Base-by-base conservation (phyloP, 2,797 vertebrate genomes). In the Melanotaenia maccullochi region DNA sequence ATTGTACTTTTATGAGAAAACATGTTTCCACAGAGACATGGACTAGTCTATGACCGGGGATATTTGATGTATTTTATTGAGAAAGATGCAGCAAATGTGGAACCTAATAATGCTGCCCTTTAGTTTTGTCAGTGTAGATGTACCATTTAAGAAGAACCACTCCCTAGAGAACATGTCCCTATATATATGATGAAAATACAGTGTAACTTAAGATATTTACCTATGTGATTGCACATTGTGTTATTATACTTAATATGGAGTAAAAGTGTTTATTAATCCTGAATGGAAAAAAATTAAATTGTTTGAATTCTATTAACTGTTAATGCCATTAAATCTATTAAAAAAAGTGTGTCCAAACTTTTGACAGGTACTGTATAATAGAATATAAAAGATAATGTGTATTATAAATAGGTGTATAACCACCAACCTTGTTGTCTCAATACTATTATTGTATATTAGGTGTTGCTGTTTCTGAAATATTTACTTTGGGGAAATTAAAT, bases 401-500 rank as follows among this genome's bases (percentile, higher is more conserved):
- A 42, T 42, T 42, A 42, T 42, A 42, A 42, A 13, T 60, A 3
- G 22, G 12, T 16, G 18, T 40, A 32, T 42, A 56, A 33, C 61
- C 71, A 24, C 4, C 1, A 68, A 63, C 24, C 30, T 55, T 24
- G 56, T 61, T 40, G 52, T 47, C 60, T 38, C 20, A 14, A 60
- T 60, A 9, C 38, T 7, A 13, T 33, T 3, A 52, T 38, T 60
- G 42, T 60, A 36, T 40, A 6, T 72, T 38, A 60, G 44, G 9
- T n/a, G 64, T 40, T 51, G 12, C 54, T 32, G 47, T 57, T 9
- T 38, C 6, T 68, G 32, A 80, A 82, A 70, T 68, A 68, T 82
- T 79, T 65, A 47, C 70, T 75, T 71, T 44, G 28, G 71, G 72
- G 60, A 82, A 82, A 85, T 79, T 71, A 82, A 78, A 49, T 74